Evolutionary conservation across 2,113 vertebrate genomes (phyloP).

Genomic region (Phyllostomus hastatus): DNA sequence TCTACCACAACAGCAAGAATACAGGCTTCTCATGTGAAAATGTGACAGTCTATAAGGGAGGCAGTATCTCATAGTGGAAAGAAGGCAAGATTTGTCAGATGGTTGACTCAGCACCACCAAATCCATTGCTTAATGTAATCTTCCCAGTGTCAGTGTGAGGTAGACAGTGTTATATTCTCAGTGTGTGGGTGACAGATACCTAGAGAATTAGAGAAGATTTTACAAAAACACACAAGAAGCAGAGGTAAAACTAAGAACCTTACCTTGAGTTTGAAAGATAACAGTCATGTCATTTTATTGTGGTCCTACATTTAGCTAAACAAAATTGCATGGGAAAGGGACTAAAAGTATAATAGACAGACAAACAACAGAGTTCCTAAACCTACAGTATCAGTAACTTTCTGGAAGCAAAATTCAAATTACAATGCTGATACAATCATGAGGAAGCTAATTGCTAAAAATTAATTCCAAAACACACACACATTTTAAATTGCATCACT

Average conservation of each 20-base stretch:
- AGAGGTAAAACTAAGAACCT: background rate
- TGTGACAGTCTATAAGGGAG: background rate
- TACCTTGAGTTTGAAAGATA: background rate
- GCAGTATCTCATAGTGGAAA: too few relatives aligned
- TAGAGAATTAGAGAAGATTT: background rate
- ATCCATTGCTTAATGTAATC: background rate
- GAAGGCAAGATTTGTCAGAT: background rate
- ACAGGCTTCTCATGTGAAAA: background rate
- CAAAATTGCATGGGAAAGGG: background rate
- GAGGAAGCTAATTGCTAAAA: constrained; percentile 46
- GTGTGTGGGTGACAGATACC: background rate
- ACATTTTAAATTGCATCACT: constrained; percentile 49
- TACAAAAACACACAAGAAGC: background rate
- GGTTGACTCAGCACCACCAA: background rate
- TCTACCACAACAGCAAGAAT: background rate
- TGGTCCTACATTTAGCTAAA: background rate
- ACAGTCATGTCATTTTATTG: background rate
- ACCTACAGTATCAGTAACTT: background rate
- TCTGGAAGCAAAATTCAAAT: constrained; percentile 42
- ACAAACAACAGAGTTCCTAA: background rate
- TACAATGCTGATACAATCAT: background rate
- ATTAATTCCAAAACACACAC: constrained; percentile 54
- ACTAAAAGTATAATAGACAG: background rate
- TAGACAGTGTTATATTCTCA: background rate
- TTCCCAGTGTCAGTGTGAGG: background rate